Conservation (phyloP, 2,888 invertebrate genomes). For the Podabrus alpinus region DNA sequence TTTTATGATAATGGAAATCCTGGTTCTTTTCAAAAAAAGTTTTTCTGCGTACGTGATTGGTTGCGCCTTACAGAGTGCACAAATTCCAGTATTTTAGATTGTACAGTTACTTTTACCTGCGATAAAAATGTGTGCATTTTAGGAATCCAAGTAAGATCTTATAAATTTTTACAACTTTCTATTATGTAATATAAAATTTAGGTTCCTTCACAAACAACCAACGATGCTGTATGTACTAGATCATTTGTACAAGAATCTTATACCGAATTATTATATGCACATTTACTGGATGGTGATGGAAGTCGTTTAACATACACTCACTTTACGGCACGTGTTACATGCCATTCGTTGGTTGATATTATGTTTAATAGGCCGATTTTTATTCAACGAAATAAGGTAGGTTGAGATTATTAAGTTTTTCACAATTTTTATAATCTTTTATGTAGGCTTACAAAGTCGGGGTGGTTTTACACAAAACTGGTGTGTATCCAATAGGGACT, state of each 20-base stretch:
- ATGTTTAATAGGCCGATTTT: slow-evolving; percentile 80
- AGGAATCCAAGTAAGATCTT: slow-evolving; percentile 65
- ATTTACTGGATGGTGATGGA: slow-evolving; percentile 79
- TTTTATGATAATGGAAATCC: slow-evolving; percentile 38
- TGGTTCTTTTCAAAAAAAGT: slow-evolving; percentile 54
- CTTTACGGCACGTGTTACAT: slow-evolving; percentile 77
- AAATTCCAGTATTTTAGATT: slow-evolving; percentile 76
- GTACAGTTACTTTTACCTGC: slow-evolving; percentile 78
- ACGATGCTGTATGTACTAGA: slow-evolving; percentile 54
- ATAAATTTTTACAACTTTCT: background rate
- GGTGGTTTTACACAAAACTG: slow-evolving; percentile 80
- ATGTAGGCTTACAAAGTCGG: slow-evolving; percentile 77
- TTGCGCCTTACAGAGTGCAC: slow-evolving; percentile 72
- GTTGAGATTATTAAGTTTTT: background rate
- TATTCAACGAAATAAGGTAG: slow-evolving; percentile 73
- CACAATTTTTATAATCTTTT: slow-evolving; percentile 4
- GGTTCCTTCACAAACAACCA: slow-evolving; percentile 75
- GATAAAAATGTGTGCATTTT: slow-evolving; percentile 79
- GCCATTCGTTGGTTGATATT: slow-evolving; percentile 75
- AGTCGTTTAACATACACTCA: slow-evolving; percentile 81
- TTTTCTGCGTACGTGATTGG: slow-evolving; percentile 71
- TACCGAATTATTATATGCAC: slow-evolving; percentile 80
- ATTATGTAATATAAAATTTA: slow-evolving; percentile 40
- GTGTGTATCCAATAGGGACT: slow-evolving; percentile 80
- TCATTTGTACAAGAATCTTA: slow-evolving; percentile 57